Percentiles rank a stretch among this genome's conserved stretches.
phyloP scores from a whole-genome alignment of 2,888 invertebrate genomes.

The Pelosia muscerda region DNA sequence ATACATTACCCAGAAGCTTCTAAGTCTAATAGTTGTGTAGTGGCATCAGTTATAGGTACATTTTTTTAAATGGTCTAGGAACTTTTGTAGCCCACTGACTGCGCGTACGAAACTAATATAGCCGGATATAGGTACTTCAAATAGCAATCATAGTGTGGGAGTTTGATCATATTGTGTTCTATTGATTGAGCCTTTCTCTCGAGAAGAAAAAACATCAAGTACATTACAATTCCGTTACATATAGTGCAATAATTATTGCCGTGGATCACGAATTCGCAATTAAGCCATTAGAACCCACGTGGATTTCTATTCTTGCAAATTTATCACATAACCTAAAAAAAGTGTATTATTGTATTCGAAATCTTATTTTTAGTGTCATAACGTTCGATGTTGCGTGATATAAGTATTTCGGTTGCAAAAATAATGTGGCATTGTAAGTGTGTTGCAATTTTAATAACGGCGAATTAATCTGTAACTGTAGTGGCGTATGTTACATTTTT shows the following conservation, averaged over 20 bases:
- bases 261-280: conserved; percentile 55
- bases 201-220: conserved; percentile 23
- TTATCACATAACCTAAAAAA: conserved; percentile 16
- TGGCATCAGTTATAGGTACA: too few relatives aligned
- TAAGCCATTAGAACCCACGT: conserved; percentile 50
- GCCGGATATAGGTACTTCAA: not conserved
- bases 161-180: conserved; percentile 18
- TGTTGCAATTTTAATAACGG: conserved; percentile 57
- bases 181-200: conserved; percentile 23
- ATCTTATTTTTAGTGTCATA: not conserved
- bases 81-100: too few relatives aligned
- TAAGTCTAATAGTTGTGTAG: too few relatives aligned
- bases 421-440: conserved; percentile 34
- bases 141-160: conserved; percentile 9
- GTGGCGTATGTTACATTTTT: conserved; percentile 32
- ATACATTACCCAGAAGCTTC: too few relatives aligned
- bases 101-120: too few relatives aligned
- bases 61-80: too few relatives aligned
- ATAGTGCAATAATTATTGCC: conserved; percentile 48
- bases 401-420: conserved; percentile 14
- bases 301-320: conserved; percentile 49
- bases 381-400: conserved; percentile 20
- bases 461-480: conserved; percentile 49
- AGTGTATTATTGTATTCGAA: not conserved
- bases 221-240: conserved; percentile 44